Evolutionary conservation across 2,888 invertebrate species (phyloP).

Genomic region (Synergus itoensis): DNA sequence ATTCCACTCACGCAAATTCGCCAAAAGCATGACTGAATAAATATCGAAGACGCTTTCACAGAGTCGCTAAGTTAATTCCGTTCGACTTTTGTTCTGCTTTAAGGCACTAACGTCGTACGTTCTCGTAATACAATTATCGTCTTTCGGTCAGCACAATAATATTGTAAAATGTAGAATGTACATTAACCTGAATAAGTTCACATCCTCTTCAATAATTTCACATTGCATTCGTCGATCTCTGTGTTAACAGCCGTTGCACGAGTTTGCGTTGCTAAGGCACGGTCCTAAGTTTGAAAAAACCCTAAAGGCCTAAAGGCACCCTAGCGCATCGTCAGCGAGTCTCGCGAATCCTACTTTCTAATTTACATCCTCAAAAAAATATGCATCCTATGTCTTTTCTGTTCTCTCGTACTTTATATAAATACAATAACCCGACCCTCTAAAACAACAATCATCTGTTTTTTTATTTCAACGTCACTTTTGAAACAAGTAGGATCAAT

Average conservation of each 20-base stretch:
- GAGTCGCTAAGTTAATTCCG: slow-evolving; percentile 14
- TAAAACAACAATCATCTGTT: not conserved
- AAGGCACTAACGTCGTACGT: slow-evolving; percentile 51
- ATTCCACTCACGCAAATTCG: not conserved
- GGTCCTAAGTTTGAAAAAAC: slow-evolving; percentile 66
- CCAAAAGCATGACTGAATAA: not conserved
- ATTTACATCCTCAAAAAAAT: slow-evolving; percentile 58
- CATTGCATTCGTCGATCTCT: slow-evolving; percentile 36
- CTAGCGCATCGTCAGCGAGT: slow-evolving; percentile 55
- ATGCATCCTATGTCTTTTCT: slow-evolving; percentile 52
- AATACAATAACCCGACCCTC: slow-evolving; percentile 8
- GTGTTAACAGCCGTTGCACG: slow-evolving; percentile 41
- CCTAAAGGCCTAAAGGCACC: slow-evolving; percentile 69
- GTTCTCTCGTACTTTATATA: slow-evolving; percentile 9
- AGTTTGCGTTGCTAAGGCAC: slow-evolving; percentile 72
- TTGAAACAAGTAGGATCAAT: not conserved
- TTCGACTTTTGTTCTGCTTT: slow-evolving; percentile 35
- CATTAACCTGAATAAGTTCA: slow-evolving; percentile 34
- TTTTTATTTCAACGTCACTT: not conserved
- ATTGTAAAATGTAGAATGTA: slow-evolving; percentile 11
- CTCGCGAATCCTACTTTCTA: slow-evolving; percentile 49
- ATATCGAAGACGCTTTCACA: slow-evolving; percentile 8
- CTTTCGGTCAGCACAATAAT: slow-evolving; percentile 23
- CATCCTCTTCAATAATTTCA: not conserved
- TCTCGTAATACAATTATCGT: slow-evolving; percentile 36